Base-by-base conservation (phyloP, 2,888 invertebrate genomes). In the Apomyelois bistriatella region DNA sequence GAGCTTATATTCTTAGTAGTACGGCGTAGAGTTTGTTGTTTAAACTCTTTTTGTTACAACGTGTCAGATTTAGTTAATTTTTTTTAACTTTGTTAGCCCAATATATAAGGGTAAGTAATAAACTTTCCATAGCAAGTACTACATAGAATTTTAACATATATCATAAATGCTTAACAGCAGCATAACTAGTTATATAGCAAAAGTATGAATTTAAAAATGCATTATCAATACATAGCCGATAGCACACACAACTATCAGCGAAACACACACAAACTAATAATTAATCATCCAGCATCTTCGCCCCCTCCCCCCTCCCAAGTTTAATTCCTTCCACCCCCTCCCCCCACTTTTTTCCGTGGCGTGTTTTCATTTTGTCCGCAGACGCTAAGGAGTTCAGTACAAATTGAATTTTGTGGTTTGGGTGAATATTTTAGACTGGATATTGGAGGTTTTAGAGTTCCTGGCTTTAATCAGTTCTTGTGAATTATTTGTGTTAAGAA, bases 351-450 rank as follows among this genome's bases (percentile, higher is more conserved):
- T 87, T 87, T 79, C 77, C 77, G 73, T 69, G 74, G 74, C 73
- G 74, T 80, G 82, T 83, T 85, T 84, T 88, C 86, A 85, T 88
- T 87, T 85, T 82, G 82, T 82, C 76, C 83, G 82, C 77, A 76
- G 74, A 70, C 72, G 70, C 66, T 68, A 68, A 69, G 73, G 68
- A 76, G 73, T 79, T 76, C 75, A 73, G 74, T 76, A 82, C 81
- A 89, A 89, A 89, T 87, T 88, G 89, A 88, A 88, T 89, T 88
- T 85, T 86, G 88, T 82, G 89, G 89, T 88, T 78, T 79, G 74
- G 70, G 74, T 81, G 87, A 85, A 88, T 88, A 87, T 86, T 85
- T 88, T 79, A 85, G 69, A 62, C 59, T 63, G 85, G 80, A 84
- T 85, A 85, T 85, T 82, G 82, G 80, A 72, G 2, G 75, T 79